These are phyloP conservation scores for Poeciliopsis prolifica DNA, from an alignment of 2,113 vertebrate genomes.

Conservation along the genomic window DNA sequence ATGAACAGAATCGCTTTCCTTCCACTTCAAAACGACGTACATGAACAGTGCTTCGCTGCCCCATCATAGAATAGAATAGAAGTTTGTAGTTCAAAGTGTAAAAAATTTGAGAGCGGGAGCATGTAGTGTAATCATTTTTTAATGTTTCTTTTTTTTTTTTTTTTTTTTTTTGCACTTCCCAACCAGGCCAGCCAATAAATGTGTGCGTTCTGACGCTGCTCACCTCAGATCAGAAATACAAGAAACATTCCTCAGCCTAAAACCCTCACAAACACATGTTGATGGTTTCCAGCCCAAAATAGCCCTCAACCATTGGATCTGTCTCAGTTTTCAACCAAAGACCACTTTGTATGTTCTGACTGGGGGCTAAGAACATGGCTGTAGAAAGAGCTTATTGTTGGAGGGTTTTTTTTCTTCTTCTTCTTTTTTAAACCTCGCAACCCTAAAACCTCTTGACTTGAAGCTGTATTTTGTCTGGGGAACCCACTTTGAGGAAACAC, in stretches of 20 bases:
- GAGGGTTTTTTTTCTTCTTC: slow-evolving; percentile 21
- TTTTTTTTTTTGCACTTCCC: too few relatives aligned
- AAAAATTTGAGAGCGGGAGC: too few relatives aligned
- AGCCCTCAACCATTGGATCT: slow-evolving; percentile 26
- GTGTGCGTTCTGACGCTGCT: background rate
- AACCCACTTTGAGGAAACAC: slow-evolving; percentile 33
- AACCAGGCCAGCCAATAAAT: too few relatives aligned
- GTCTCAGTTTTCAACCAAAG: slow-evolving; percentile 46
- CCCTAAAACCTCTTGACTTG: slow-evolving; percentile 37
- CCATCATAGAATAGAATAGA: too few relatives aligned
- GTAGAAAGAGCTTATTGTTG: slow-evolving; percentile 72
- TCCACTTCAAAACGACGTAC: too few relatives aligned
- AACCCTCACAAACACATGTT: background rate
- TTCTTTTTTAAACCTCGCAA: slow-evolving; percentile 17
- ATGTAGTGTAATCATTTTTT: background rate
- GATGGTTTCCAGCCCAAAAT: slow-evolving; percentile 24
- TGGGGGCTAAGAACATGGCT: slow-evolving; percentile 30
- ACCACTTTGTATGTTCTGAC: slow-evolving; percentile 31
- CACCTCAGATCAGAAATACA: background rate
- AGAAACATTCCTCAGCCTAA: background rate
- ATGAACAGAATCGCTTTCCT: too few relatives aligned
- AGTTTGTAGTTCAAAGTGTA: too few relatives aligned
- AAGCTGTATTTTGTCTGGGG: slow-evolving; percentile 61
- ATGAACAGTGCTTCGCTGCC: too few relatives aligned
- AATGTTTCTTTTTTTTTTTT: background rate